These are phyloP conservation scores for Drosophila picticornis DNA, from an alignment of 2,888 invertebrate genomes.

Conservation along the genomic window DNA sequence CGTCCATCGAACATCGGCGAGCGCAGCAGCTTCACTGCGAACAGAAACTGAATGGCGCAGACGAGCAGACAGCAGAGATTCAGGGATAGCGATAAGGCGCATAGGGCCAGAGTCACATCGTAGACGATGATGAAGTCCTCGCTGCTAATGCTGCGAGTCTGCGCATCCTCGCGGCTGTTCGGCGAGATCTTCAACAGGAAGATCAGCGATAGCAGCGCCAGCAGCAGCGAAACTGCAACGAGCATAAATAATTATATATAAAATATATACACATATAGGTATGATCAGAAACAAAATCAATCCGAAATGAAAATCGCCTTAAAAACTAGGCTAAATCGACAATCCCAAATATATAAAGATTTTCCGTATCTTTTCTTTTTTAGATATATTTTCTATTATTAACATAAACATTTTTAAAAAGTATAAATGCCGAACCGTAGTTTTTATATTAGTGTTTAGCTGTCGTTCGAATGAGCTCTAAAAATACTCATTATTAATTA, in stretches of 20 bases:
- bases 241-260: neutral
- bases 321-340: neutral
- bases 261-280: neutral
- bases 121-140: slow-evolving; percentile 95
- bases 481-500: no score
- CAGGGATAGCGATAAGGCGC: slow-evolving; percentile 94
- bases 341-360: neutral
- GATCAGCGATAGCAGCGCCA: slow-evolving; percentile 93
- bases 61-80: slow-evolving; percentile 96
- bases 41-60: slow-evolving; percentile 97
- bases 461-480: neutral
- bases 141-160: slow-evolving; percentile 86
- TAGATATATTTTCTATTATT: neutral
- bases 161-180: slow-evolving; percentile 85
- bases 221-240: slow-evolving; percentile 89
- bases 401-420: neutral
- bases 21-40: slow-evolving; percentile 95
- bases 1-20: slow-evolving; percentile 92
- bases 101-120: slow-evolving; percentile 95
- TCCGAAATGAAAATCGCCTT: no score
- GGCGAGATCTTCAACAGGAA: slow-evolving; percentile 93
- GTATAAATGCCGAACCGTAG: neutral
- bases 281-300: neutral
- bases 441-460: neutral
- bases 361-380: neutral